Percentiles rank a stretch among this genome's conserved stretches.
phyloP scores from a whole-genome alignment of 2,113 vertebrate species.

The Scopus umbretta region DNA sequence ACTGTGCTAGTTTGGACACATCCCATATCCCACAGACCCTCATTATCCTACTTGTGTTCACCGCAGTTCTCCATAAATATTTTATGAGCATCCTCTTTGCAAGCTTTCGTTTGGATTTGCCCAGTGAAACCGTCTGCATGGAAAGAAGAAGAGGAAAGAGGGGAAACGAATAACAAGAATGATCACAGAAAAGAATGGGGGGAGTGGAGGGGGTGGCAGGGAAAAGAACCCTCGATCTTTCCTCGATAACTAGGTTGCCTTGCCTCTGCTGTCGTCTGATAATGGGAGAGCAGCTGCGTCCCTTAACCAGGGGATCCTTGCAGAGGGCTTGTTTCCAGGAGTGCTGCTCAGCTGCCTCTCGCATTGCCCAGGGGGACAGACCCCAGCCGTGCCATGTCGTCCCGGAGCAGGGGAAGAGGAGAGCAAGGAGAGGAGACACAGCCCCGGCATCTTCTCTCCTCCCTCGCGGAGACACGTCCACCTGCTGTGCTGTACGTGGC shows the following conservation, averaged over 20 bases:
- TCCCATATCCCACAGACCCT: conserved; percentile 64
- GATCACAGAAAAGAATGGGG: background rate
- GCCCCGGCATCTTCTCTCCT: background rate
- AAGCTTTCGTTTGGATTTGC: conserved; percentile 24
- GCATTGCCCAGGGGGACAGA: background rate
- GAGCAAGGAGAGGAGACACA: background rate
- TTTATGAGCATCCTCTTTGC: conserved; percentile 63
- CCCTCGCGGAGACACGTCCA: accelerated
- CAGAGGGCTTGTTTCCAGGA: background rate
- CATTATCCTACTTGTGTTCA: conserved; percentile 62
- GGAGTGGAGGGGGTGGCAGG: background rate
- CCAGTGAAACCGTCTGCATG: background rate
- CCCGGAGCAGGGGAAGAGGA: accelerated
- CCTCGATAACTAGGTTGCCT: background rate
- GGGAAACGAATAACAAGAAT: background rate
- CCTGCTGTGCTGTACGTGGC: background rate
- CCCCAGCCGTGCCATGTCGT: accelerated
- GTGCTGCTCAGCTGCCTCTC: background rate
- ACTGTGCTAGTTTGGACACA: conserved; percentile 39
- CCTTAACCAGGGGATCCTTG: background rate
- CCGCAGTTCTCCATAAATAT: conserved; percentile 44
- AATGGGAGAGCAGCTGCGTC: background rate
- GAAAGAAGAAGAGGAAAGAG: background rate
- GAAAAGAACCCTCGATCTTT: background rate
- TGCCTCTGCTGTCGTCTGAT: background rate